Base-by-base conservation (phyloP, 2,113 vertebrate genomes). In the Labeo catla region DNA sequence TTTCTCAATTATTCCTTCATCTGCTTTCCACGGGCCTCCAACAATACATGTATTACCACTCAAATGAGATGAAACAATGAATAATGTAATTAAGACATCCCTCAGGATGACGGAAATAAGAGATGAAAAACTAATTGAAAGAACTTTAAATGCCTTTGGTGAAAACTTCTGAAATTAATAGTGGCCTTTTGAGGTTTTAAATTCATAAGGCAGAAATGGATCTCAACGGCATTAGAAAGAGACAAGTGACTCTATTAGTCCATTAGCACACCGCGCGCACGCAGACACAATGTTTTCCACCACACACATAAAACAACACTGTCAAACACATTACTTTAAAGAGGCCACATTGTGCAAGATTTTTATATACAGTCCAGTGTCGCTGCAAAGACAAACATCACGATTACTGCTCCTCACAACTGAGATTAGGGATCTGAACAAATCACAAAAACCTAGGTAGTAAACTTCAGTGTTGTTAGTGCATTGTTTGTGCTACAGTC, bases 81-180 rank as follows among this genome's bases (percentile, higher is more conserved):
- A 68, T 85, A 78, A 86, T 80, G 83, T 85, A 81, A 86, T 90
- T 82, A 90, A 84, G 59, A 65, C n/a, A 63, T 81, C 86, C 81
- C 89, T 88, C 49, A 47, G 85, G 73, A 85, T 57, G 23, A 63
- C 54, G 49, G 52, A 52, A 13, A 57, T 50, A 70, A 36, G 84
- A 81, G 68, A 47, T 57, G 54, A 84, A 66, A 59, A 54, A 70
- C 52, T 59, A 45, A 78, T 63, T 72, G 66, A 52, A 54, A 36
- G 66, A 81, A 83, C 52, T 86, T 59, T 65, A 83, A 77, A 88
- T 89, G 88, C 83, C 68, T 87, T 73, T 43, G 34, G 83, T 85
- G 84, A 76, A 81, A 77, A 79, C 83, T 87, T 85, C 21, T n/a
- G 45, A 89, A 87, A 89, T 89, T 78, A 89, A 87, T 79, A 85